These are phyloP conservation scores for Dioctria linearis DNA, from an alignment of 2,888 invertebrate genomes.

Conservation along the genomic window DNA sequence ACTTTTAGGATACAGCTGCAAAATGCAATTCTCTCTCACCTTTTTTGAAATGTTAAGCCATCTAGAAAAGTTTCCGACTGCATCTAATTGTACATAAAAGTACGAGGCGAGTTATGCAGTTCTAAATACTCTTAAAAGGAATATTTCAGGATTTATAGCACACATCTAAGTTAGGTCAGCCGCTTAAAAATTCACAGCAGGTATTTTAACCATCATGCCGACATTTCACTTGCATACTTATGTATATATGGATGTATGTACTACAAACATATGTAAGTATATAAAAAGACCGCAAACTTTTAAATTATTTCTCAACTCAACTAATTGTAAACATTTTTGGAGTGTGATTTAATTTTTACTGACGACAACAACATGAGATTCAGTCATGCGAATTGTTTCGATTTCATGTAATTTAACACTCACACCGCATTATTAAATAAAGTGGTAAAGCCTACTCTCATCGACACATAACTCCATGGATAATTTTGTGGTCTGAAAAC, in stretches of 20 bases:
- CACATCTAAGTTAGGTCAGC: too few relatives aligned
- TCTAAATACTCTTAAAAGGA: background rate
- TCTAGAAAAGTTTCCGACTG: too few relatives aligned
- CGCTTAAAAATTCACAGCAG: too few relatives aligned
- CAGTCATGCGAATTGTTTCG: too few relatives aligned
- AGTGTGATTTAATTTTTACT: background rate
- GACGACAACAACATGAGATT: too few relatives aligned
- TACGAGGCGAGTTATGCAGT: background rate
- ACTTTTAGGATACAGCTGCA: conserved; percentile 13
- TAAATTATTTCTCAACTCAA: background rate
- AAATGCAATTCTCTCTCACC: background rate
- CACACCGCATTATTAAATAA: background rate
- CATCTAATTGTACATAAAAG: background rate
- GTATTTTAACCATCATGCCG: too few relatives aligned
- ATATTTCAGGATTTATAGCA: background rate
- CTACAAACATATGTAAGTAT: too few relatives aligned
- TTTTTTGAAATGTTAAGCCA: too few relatives aligned
- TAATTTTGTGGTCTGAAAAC: conserved; percentile 11
- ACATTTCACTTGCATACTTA: too few relatives aligned
- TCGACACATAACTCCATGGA: background rate
- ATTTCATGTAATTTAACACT: background rate
- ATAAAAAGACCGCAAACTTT: background rate
- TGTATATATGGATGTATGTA: too few relatives aligned
- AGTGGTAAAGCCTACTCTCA: background rate
- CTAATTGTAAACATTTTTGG: background rate